Percentiles rank a stretch among this genome's conserved stretches.
Conservation (phyloP, 2,888 invertebrate genomes). For the Macrophya annulata region DNA sequence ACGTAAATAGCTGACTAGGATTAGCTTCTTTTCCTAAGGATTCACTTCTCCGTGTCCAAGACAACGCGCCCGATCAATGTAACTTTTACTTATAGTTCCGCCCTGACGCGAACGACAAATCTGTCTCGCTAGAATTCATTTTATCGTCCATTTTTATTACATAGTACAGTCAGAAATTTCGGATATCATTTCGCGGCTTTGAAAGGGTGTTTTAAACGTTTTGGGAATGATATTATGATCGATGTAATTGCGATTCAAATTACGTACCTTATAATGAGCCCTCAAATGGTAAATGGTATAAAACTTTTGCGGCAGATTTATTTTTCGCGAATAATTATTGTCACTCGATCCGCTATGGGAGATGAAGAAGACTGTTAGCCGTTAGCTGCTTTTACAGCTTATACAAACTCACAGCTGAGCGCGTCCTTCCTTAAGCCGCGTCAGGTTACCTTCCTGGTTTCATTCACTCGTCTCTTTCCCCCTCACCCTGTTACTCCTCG, state of each 20-base stretch:
- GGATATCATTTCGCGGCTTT: background rate
- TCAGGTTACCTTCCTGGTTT: conserved; percentile 72
- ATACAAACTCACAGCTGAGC: conserved; percentile 63
- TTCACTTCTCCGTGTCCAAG: conserved; percentile 40
- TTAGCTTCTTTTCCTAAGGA: background rate
- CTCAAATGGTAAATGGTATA: background rate
- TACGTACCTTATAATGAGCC: background rate
- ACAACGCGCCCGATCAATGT: background rate
- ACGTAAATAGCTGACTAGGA: background rate
- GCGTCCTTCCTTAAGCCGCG: conserved; percentile 69
- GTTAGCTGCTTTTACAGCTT: conserved; percentile 38
- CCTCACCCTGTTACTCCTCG: conserved; percentile 25
- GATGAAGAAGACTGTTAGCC: conserved; percentile 13
- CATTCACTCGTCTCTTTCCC: conserved; percentile 65
- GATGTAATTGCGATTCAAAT: background rate
- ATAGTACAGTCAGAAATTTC: background rate
- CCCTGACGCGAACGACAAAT: background rate
- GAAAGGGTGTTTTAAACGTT: background rate
- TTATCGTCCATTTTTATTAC: background rate
- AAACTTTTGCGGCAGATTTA: background rate
- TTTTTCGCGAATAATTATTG: conserved; percentile 5
- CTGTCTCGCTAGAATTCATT: background rate
- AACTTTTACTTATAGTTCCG: conserved; percentile 36
- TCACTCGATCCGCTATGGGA: background rate
- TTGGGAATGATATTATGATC: background rate